A percentile compares a stretch with the other conserved stretches of the same genome.
phyloP scores from a whole-genome alignment of 1,140 invertebrate genomes.

The Ridgeia piscesae region DNA sequence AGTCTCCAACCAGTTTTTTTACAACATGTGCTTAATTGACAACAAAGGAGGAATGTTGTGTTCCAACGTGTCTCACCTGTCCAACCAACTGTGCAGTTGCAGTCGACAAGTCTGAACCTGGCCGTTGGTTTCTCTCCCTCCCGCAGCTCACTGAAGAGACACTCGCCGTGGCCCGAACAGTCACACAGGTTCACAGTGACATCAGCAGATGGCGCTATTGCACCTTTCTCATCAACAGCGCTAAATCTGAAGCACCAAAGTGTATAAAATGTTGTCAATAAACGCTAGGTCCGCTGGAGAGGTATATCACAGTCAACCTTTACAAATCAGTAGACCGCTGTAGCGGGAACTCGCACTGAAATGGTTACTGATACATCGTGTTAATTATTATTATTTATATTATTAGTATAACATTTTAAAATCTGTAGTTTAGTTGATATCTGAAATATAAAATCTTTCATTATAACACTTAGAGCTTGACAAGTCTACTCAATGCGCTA shows the following conservation, averaged over 20 bases:
- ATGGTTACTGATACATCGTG: no score
- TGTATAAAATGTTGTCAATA: neutral
- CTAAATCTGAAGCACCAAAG: neutral
- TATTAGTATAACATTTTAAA: neutral
- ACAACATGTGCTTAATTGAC: neutral
- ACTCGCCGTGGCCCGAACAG: neutral
- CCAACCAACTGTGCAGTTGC: constrained; percentile 3
- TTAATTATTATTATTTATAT: no score
- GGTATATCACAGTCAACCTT: no score
- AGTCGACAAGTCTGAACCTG: neutral
- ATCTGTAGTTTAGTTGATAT: no score
- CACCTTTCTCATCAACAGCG: neutral
- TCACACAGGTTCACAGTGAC: neutral
- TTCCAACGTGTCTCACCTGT: neutral
- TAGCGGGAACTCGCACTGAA: no score
- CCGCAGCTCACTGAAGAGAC: neutral
- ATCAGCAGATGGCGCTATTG: neutral
- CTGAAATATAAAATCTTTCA: no score
- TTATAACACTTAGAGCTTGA: no score
- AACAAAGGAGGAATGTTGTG: neutral
- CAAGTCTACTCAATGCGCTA: no score
- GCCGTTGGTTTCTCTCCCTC: neutral
- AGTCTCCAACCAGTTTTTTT: no score
- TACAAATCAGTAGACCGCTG: no score
- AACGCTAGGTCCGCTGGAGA: no score